Evolutionary conservation across 2,113 vertebrate species (phyloP).

Genomic region (Trogon melanurus): DNA sequence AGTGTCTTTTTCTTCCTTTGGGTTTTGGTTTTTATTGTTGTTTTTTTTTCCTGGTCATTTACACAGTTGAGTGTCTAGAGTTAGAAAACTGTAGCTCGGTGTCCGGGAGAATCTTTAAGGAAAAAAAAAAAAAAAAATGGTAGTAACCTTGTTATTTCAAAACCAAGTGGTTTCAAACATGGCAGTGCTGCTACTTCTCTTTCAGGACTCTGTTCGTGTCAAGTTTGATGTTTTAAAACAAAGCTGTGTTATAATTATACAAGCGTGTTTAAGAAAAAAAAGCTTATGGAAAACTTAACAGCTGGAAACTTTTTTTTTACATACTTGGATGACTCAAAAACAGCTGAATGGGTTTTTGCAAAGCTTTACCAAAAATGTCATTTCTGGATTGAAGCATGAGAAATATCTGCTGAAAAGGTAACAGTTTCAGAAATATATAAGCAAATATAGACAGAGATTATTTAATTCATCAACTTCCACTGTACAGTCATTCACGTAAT

Average conservation of each 20-base stretch:
- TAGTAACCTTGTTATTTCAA: conserved; percentile 62
- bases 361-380: conserved; percentile 69
- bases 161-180: conserved; percentile 66
- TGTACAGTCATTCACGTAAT: not conserved
- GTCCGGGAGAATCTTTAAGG: not conserved
- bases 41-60: not conserved
- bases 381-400: conserved; percentile 76
- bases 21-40: too few relatives aligned
- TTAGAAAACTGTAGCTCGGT: not conserved
- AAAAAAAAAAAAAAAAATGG: conserved; percentile 25
- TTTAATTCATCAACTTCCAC: conserved; percentile 36
- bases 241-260: conserved; percentile 80
- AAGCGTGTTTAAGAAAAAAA: conserved; percentile 73
- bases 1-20: not conserved
- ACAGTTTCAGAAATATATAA: conserved; percentile 37
- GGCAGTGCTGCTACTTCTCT: conserved; percentile 59
- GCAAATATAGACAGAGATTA: conserved; percentile 54
- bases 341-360: conserved; percentile 69
- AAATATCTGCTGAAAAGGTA: conserved; percentile 74
- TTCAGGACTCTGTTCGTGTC: conserved; percentile 75
- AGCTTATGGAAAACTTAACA: conserved; percentile 80
- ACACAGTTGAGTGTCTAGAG: not conserved
- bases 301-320: conserved; percentile 81
- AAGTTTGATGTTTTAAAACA: conserved; percentile 82
- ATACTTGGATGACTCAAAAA: conserved; percentile 80